Base-by-base conservation (phyloP, 2,888 invertebrate genomes). In the Drosophila paracracens region DNA sequence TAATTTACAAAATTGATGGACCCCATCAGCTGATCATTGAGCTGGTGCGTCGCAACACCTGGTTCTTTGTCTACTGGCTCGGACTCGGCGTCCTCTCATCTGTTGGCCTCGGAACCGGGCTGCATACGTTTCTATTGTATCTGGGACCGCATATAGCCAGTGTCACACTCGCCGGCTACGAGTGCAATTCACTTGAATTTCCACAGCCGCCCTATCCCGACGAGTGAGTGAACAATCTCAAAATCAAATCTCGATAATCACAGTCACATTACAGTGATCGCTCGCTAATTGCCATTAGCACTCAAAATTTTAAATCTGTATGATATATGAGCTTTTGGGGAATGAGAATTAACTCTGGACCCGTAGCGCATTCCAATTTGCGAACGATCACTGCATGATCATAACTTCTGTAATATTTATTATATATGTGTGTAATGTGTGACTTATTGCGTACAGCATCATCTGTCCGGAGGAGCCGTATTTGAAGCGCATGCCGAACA, bases 61-160 rank as follows among this genome's bases (percentile, higher is more conserved):
- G 92, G 92, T 93, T 93, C 80, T 91, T 93, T 94, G 94, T 96
- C 18, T 98, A 98, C 94, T 99, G 99, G 99, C 94, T 98, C 74
- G 96, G 97, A 16, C 95, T 99, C 56, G 99, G 99, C 21, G 97
- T 99, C 46, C 95, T 99, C 81, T 99, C 99, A 48, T 99, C 99
- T 0, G 98, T 99, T 65, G 99, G 99, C 0, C 95, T 99, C 61
- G 99, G 99, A 48, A 99, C 99, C 0, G 99, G 99, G 1, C 95
- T 99, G 63, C 99, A 99, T 93, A 99, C 99, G 71, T 99, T 99
- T 94, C 95, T 99, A 60, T 94, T 99, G 73, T 99, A 99, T 94
- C 94, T 99, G 91, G 99, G 99, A n/a, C 99, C 99, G 36, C 99
- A 99, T 92, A 99, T 99, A 94, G 99, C 99, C 68, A 95, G 97